Conservation (phyloP, 2,888 invertebrate genomes). For the Drosophila engyochracea region DNA sequence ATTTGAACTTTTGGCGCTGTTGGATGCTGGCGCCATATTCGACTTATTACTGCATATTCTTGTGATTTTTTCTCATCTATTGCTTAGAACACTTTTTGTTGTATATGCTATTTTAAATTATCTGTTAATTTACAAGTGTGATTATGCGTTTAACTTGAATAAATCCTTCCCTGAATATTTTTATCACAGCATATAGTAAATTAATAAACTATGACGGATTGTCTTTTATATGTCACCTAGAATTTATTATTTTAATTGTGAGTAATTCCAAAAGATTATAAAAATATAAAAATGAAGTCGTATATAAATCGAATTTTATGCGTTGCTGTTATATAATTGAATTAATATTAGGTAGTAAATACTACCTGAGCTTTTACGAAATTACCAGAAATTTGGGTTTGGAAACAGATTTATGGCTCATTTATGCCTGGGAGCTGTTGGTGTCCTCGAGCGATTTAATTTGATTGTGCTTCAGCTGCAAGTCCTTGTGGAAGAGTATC, state of each 20-base stretch:
- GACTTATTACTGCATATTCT: not conserved
- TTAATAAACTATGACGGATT: no score
- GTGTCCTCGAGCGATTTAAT: slow-evolving; percentile 62
- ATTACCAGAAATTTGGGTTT: slow-evolving; percentile 25
- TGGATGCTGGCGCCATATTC: not conserved
- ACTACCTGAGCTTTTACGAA: not conserved
- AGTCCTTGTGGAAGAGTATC: slow-evolving; percentile 75
- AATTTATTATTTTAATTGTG: not conserved
- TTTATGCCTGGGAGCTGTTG: slow-evolving; percentile 64
- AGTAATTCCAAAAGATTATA: not conserved
- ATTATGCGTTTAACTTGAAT: not conserved
- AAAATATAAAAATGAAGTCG: not conserved
- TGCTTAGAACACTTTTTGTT: not conserved
- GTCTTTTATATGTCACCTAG: not conserved
- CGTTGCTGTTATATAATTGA: not conserved
- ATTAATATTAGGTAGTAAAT: not conserved
- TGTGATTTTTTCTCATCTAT: not conserved
- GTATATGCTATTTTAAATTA: not conserved
- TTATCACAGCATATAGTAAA: no score
- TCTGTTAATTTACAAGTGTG: not conserved
- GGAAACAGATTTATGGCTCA: not conserved
- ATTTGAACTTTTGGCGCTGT: slow-evolving; percentile 1
- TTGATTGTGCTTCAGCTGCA: slow-evolving; percentile 66
- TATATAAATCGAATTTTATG: not conserved
- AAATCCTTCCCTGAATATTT: no score